Evolutionary conservation across 2,113 vertebrate genomes (phyloP).

Genomic region (Pachypanchax playfairii): DNA sequence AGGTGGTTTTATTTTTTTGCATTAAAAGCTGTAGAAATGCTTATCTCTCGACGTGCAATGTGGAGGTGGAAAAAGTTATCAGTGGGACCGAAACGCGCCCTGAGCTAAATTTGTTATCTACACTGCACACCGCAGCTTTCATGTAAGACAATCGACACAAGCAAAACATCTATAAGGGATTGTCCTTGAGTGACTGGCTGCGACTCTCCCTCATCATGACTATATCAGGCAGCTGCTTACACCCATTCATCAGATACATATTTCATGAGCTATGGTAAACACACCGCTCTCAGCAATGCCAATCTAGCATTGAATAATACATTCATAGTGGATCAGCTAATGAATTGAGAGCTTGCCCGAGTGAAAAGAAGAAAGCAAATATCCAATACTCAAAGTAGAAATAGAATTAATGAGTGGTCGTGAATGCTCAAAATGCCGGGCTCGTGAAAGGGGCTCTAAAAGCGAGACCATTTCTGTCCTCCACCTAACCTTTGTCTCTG

Average conservation of each 20-base stretch:
- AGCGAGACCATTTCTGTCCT: conserved; percentile 48
- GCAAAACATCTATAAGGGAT: conserved; percentile 58
- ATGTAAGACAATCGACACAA: conserved; percentile 64
- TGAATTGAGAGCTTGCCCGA: conserved; percentile 76
- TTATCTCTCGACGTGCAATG: conserved; percentile 48
- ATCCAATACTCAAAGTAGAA: conserved; percentile 73
- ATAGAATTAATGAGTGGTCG: conserved; percentile 76
- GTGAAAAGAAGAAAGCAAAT: conserved; percentile 77
- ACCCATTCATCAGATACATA: conserved; percentile 74
- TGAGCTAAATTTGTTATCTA: conserved; percentile 62
- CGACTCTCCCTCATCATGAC: conserved; percentile 52
- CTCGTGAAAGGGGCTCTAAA: conserved; percentile 49
- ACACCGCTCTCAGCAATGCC: conserved; percentile 63
- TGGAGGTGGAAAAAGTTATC: conserved; percentile 35
- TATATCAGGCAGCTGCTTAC: conserved; percentile 67
- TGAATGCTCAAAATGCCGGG: conserved; percentile 59
- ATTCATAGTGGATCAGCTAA: conserved; percentile 73
- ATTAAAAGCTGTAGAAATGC: conserved; percentile 7
- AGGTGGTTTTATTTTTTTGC: conserved; percentile 10
- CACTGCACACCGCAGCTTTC: conserved; percentile 60
- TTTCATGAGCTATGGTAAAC: conserved; percentile 81
- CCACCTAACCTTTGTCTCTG: conserved; percentile 71
- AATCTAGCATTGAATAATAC: conserved; percentile 76
- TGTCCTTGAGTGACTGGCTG: conserved; percentile 66
- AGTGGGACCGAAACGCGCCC: conserved; percentile 49